Percentiles rank a stretch among this genome's conserved stretches.
Evolutionary conservation across 2,888 invertebrate genomes (phyloP).

Genomic region (Coleophora deauratella): DNA sequence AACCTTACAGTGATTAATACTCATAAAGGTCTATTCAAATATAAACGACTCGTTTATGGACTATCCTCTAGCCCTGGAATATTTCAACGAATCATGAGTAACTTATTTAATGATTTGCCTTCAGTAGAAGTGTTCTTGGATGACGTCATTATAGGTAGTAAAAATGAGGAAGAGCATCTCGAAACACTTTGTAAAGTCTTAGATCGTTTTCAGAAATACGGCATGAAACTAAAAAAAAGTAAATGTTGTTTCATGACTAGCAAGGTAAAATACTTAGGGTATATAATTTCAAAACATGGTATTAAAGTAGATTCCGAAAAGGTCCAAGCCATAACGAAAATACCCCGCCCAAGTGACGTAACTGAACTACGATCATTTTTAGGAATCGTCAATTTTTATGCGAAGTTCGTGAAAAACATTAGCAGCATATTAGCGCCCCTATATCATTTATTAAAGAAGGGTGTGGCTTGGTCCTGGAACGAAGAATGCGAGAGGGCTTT

Average conservation of each 20-base stretch:
- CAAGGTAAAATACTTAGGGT: too few relatives aligned
- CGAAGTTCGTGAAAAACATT: conserved; percentile 14
- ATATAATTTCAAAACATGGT: conserved; percentile 8
- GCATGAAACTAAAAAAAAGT: conserved; percentile 8
- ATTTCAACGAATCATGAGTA: too few relatives aligned
- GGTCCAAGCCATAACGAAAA: conserved; percentile 9
- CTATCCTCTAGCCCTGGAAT: too few relatives aligned
- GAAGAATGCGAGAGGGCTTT: not conserved
- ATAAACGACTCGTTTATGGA: too few relatives aligned
- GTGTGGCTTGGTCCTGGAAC: not conserved
- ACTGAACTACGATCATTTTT: conserved; percentile 17
- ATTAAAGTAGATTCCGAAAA: conserved; percentile 15
- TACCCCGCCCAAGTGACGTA: conserved; percentile 10
- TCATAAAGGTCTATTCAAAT: too few relatives aligned
- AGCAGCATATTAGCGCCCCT: conserved; percentile 11
- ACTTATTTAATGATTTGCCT: too few relatives aligned
- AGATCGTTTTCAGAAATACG: conserved; percentile 7
- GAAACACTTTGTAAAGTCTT: conserved; percentile 11
- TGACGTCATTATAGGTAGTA: too few relatives aligned
- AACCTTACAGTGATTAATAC: too few relatives aligned
- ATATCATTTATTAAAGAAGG: conserved; percentile 4
- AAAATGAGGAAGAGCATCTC: conserved; percentile 6
- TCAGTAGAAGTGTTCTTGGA: too few relatives aligned
- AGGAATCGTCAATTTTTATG: conserved; percentile 17
- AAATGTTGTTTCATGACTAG: conserved; percentile 15